These are phyloP conservation scores for Ophonus ardosiacus DNA, from an alignment of 2,888 invertebrate species.

Conservation along the genomic window DNA sequence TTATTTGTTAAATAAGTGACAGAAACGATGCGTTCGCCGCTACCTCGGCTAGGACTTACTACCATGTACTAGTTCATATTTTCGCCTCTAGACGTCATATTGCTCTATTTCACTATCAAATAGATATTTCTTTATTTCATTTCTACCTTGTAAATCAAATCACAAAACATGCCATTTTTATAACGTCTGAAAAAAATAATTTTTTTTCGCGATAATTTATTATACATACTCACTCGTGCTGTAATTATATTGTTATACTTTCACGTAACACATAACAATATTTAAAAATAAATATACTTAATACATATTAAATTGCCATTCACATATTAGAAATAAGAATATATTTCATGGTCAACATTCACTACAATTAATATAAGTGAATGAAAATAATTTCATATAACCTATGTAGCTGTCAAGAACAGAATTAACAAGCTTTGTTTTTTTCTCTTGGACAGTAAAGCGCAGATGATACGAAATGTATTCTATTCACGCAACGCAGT, in stretches of 20 bases:
- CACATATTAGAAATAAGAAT: neutral
- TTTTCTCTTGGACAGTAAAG: neutral
- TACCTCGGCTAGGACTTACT: too few relatives aligned
- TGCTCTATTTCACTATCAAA: too few relatives aligned
- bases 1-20: too few relatives aligned
- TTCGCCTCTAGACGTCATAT: too few relatives aligned
- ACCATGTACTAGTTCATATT: too few relatives aligned
- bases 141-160: too few relatives aligned
- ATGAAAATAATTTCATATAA: neutral
- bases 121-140: too few relatives aligned
- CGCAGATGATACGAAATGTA: neutral
- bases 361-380: neutral
- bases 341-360: neutral
- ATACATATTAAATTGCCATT: neutral
- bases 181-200: too few relatives aligned
- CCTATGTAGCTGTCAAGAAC: neutral
- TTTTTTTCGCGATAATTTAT: too few relatives aligned
- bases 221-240: neutral
- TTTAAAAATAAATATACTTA: neutral
- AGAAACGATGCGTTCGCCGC: too few relatives aligned
- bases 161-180: too few relatives aligned
- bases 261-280: neutral
- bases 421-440: neutral
- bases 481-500: conserved; percentile 9
- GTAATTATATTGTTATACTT: neutral